Evolutionary conservation across 2,113 vertebrate genomes (phyloP).

Genomic region (Anser brachyrhynchus): DNA sequence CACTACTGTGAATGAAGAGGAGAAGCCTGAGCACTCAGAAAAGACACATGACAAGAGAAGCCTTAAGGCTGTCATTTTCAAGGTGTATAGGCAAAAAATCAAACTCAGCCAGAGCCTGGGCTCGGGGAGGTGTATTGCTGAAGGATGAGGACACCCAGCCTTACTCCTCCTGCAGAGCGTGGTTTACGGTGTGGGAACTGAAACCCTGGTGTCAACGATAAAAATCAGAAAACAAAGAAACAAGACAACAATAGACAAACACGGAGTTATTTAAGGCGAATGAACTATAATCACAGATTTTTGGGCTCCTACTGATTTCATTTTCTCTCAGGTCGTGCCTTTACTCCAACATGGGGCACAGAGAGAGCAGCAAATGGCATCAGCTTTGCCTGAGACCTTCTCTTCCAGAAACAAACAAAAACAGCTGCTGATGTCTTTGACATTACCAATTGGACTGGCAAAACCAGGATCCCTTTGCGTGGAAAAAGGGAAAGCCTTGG

Average conservation of each 20-base stretch:
- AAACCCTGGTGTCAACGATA: accelerated
- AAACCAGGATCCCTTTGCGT: neutral
- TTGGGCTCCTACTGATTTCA: neutral
- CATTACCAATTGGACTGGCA: neutral
- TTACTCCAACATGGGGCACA: neutral
- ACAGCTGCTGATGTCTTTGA: neutral
- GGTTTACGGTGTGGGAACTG: neutral
- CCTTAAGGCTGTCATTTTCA: neutral
- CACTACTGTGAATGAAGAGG: neutral
- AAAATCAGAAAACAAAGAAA: neutral
- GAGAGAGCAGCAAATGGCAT: neutral
- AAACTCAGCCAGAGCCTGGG: neutral
- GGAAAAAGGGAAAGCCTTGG: neutral
- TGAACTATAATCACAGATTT: neutral
- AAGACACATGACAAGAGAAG: neutral
- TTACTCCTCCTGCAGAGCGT: neutral
- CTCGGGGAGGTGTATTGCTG: accelerated
- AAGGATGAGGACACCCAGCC: accelerated
- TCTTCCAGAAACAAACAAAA: neutral
- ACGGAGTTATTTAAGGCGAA: neutral
- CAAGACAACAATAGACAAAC: neutral
- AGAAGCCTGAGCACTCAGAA: neutral
- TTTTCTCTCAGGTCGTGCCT: neutral
- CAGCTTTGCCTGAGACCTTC: neutral
- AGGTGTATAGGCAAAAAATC: neutral